A percentile compares a stretch with the other conserved stretches of the same genome.
Conservation (phyloP, 2,888 invertebrate species). For the Trichopria drosophilae region DNA sequence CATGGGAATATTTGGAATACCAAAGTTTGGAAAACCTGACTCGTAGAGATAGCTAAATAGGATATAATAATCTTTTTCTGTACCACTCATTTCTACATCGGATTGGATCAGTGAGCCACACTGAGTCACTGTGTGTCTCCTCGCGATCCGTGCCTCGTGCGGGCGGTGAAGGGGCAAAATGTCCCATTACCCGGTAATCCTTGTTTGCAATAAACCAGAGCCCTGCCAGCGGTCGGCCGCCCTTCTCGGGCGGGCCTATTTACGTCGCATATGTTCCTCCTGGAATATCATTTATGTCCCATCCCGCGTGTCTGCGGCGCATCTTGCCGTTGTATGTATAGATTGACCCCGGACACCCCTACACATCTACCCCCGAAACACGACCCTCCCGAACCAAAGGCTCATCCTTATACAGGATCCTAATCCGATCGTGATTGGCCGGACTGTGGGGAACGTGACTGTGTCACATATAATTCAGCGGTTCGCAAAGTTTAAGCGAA, state of each 20-base stretch:
- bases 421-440: constrained; percentile 55
- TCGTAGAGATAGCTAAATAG: too few relatives aligned
- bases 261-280: constrained; percentile 55
- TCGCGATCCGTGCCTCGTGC: constrained; percentile 19
- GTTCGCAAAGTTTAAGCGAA: too few relatives aligned
- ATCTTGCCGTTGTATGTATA: constrained; percentile 23
- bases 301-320: constrained; percentile 38
- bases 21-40: too few relatives aligned
- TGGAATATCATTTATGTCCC: constrained; percentile 58
- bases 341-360: constrained; percentile 9
- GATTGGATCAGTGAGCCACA: too few relatives aligned
- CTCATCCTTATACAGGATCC: constrained; percentile 15
- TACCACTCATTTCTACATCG: too few relatives aligned
- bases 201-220: constrained; percentile 58
- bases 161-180: constrained; percentile 47
- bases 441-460: constrained; percentile 36
- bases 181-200: constrained; percentile 58
- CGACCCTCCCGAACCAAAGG: too few relatives aligned
- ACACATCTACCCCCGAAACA: not conserved
- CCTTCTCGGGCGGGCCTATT: constrained; percentile 39
- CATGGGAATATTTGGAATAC: too few relatives aligned
- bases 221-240: constrained; percentile 48
- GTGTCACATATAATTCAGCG: too few relatives aligned
- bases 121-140: constrained; percentile 6
- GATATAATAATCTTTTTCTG: too few relatives aligned